These are phyloP conservation scores for Solenopsis fugax DNA, from an alignment of 1,140 invertebrate genomes.

Conservation along the genomic window DNA sequence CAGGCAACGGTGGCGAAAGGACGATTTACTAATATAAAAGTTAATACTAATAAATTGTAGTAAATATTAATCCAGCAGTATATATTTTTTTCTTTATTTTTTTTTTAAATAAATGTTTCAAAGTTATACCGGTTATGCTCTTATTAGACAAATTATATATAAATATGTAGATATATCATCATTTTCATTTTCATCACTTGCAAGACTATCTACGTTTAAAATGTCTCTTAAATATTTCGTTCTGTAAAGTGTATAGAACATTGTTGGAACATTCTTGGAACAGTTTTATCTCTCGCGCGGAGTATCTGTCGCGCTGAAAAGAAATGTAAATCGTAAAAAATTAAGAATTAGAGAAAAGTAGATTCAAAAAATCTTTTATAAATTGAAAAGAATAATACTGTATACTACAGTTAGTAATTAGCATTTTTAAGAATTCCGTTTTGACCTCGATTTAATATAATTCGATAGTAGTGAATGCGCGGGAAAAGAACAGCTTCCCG, in stretches of 20 bases:
- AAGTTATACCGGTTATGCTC: too few relatives aligned
- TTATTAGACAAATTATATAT: too few relatives aligned
- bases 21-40: too few relatives aligned
- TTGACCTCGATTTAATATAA: slow-evolving; percentile 6
- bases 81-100: too few relatives aligned
- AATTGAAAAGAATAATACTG: not conserved
- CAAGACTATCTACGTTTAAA: not conserved
- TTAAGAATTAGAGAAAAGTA: not conserved
- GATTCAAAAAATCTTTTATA: not conserved
- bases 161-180: not conserved
- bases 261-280: not conserved
- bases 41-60: too few relatives aligned
- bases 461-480: not conserved
- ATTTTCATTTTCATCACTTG: not conserved
- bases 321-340: not conserved
- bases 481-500: not conserved
- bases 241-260: not conserved
- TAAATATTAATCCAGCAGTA: too few relatives aligned
- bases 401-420: not conserved
- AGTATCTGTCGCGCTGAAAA: not conserved
- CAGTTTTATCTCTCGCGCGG: not conserved
- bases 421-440: not conserved
- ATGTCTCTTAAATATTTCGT: not conserved
- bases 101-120: too few relatives aligned
- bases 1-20: too few relatives aligned